phyloP scores from a whole-genome alignment of 2,797 vertebrate species.

The Anas bernieri region DNA sequence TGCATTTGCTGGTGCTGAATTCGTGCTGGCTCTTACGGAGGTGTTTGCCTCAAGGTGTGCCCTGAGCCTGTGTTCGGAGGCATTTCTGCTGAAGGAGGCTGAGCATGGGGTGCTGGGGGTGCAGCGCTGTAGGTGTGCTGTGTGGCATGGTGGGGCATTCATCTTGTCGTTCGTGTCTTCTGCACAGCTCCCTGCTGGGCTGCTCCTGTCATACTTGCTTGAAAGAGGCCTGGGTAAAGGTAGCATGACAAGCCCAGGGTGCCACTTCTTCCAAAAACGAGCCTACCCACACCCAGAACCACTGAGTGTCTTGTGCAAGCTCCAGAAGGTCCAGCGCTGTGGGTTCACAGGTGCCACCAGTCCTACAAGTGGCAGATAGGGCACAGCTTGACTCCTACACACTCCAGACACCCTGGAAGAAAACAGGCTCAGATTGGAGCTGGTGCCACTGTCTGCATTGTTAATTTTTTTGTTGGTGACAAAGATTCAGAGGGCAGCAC shows the following conservation, averaged over 20 bases:
- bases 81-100: not conserved
- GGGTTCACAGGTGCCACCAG: accelerated
- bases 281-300: no score
- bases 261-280: not conserved
- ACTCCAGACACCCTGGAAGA: not conserved
- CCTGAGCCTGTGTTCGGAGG: not conserved
- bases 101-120: accelerated
- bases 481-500: not conserved
- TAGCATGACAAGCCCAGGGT: not conserved
- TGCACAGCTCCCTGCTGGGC: not conserved
- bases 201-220: not conserved
- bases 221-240: not conserved
- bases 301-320: not conserved
- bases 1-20: not conserved
- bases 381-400: not conserved
- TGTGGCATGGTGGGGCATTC: not conserved
- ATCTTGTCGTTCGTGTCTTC: not conserved
- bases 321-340: not conserved
- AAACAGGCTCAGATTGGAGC: not conserved
- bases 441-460: not conserved
- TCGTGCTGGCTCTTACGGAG: not conserved
- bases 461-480: not conserved
- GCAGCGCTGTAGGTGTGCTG: not conserved
- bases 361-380: not conserved
- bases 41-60: not conserved